Conservation (phyloP, 1,140 invertebrate genomes). For the Drosophila melanica region DNA sequence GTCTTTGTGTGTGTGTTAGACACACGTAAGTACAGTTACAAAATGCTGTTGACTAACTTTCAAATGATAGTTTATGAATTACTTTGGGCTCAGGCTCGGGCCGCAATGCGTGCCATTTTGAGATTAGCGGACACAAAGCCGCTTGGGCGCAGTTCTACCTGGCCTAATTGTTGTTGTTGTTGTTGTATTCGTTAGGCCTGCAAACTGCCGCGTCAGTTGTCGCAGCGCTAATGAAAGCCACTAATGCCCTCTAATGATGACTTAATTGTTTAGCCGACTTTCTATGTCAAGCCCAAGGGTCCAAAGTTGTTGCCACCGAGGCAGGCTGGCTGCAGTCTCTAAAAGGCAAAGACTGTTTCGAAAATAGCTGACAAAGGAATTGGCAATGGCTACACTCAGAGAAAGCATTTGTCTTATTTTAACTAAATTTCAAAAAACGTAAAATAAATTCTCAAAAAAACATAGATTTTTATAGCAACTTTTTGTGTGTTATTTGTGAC, state of each 20-base stretch:
- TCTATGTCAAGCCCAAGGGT: conserved; percentile 35
- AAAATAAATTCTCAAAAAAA: too few relatives aligned
- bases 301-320: conserved; percentile 17
- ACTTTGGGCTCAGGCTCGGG: background rate
- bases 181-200: background rate
- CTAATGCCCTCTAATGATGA: conserved; percentile 71
- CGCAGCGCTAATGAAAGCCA: conserved; percentile 57
- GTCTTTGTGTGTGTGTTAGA: conserved; percentile 28
- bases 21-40: conserved; percentile 60
- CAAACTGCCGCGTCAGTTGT: conserved; percentile 62
- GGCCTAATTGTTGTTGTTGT: conserved; percentile 7
- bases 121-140: conserved; percentile 54
- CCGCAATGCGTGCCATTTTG: conserved; percentile 65
- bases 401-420: too few relatives aligned
- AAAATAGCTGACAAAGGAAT: conserved; percentile 57
- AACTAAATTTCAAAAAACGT: too few relatives aligned
- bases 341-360: conserved; percentile 53
- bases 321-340: conserved; percentile 15
- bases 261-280: conserved; percentile 61
- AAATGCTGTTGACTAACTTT: conserved; percentile 61
- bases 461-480: too few relatives aligned
- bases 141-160: conserved; percentile 10
- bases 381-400: conserved; percentile 15
- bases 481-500: too few relatives aligned
- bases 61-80: conserved; percentile 51